These are phyloP conservation scores for Timema cristinae DNA, from an alignment of 2,888 invertebrate species.

Conservation along the genomic window DNA sequence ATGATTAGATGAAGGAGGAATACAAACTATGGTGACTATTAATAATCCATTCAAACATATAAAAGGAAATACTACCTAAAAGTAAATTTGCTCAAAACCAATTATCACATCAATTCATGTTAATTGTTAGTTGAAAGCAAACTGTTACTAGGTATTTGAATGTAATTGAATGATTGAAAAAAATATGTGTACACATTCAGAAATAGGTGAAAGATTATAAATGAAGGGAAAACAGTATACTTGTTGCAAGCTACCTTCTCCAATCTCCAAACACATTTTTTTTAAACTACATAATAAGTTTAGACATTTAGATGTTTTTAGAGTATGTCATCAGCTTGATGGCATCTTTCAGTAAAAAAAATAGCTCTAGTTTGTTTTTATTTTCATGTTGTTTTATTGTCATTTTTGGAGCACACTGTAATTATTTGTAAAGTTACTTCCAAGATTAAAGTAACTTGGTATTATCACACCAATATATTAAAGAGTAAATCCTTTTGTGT, in stretches of 20 bases:
- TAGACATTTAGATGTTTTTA: neutral
- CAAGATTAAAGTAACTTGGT: too few species aligned
- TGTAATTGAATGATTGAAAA: constrained; percentile 17
- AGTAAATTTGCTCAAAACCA: constrained; percentile 30
- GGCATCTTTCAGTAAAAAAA: too few species aligned
- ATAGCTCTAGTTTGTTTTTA: too few species aligned
- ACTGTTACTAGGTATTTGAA: constrained; percentile 6
- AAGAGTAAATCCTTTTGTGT: constrained; percentile 10
- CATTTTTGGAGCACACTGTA: too few species aligned
- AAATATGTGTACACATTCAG: constrained; percentile 2
- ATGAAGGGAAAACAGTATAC: constrained; percentile 2
- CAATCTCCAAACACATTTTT: neutral
- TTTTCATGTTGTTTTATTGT: too few species aligned
- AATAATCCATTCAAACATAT: constrained; percentile 7
- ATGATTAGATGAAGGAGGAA: constrained; percentile 12
- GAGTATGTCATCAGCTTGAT: too few species aligned
- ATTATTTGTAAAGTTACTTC: too few species aligned
- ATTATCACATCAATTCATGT: constrained; percentile 27
- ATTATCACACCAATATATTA: neutral
- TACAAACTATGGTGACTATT: too few species aligned
- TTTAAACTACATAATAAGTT: neutral
- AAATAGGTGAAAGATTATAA: neutral
- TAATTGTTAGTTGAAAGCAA: constrained; percentile 26
- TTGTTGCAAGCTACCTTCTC: constrained; percentile 1
- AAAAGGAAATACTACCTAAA: constrained; percentile 22